Evolutionary conservation across 1,140 invertebrate species (phyloP).

Genomic region (Drosophila arawakana): DNA sequence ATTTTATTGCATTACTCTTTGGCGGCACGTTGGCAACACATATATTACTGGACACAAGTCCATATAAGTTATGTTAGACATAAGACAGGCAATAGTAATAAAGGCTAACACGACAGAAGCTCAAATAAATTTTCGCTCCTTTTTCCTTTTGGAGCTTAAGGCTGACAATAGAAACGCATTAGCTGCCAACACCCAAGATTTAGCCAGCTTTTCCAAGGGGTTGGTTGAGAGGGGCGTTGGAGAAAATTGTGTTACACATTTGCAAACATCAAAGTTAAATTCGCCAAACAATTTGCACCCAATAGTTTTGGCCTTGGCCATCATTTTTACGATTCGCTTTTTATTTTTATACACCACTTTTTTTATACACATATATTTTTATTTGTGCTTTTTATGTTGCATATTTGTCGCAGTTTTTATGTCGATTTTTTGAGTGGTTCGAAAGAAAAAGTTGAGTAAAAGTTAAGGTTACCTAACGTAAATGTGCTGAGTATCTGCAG

Average conservation of each 20-base stretch:
- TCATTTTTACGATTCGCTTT: conserved; percentile 22
- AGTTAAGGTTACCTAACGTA: too few species aligned
- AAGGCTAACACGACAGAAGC: conserved; percentile 62
- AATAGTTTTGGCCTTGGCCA: conserved; percentile 30
- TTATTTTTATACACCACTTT: conserved; percentile 39
- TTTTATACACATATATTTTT: conserved; percentile 60
- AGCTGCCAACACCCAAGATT: conserved; percentile 21
- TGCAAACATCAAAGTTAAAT: conserved; percentile 23
- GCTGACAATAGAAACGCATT: conserved; percentile 77
- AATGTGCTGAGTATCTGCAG: conserved; percentile 28
- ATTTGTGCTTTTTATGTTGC: conserved; percentile 52
- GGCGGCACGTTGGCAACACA: conserved; percentile 31
- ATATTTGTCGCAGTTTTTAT: conserved; percentile 64
- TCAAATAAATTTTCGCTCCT: conserved; percentile 62
- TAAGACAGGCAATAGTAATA: conserved; percentile 74
- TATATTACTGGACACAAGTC: conserved; percentile 49
- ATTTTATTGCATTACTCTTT: conserved; percentile 22
- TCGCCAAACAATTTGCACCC: conserved; percentile 27
- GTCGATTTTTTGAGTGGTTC: conserved; percentile 55
- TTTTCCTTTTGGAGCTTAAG: conserved; percentile 35
- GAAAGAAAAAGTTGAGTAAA: too few species aligned
- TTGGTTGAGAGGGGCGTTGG: not conserved
- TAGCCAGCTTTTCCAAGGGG: not conserved
- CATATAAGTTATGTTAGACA: conserved; percentile 57
- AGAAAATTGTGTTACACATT: conserved; percentile 14